Conservation (phyloP, 2,797 vertebrate species). For the Artibeus jamaicensis region DNA sequence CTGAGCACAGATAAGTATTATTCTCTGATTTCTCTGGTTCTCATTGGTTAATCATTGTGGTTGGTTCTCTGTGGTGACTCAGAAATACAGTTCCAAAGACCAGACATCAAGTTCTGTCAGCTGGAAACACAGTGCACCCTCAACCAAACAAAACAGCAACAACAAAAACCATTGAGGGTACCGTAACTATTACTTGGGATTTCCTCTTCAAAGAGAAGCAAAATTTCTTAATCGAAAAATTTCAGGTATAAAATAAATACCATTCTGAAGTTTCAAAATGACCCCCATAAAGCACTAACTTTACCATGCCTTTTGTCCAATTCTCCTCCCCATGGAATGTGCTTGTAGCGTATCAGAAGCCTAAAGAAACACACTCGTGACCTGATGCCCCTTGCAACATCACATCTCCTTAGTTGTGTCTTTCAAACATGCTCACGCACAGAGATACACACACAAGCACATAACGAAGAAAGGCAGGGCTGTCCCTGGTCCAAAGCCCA, state of each 20-base stretch:
- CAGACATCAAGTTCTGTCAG: slow-evolving; percentile 8
- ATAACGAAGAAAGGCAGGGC: background rate
- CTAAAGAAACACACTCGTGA: background rate
- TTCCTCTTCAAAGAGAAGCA: background rate
- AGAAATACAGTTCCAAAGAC: slow-evolving; percentile 33
- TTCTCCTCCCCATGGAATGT: background rate
- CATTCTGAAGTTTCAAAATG: background rate
- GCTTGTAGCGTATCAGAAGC: background rate
- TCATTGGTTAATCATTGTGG: slow-evolving; percentile 48
- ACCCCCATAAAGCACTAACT: background rate
- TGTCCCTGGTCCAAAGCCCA: background rate
- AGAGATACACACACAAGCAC: background rate
- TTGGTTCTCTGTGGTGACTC: slow-evolving; percentile 18
- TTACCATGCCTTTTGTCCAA: background rate
- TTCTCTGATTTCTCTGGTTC: slow-evolving; percentile 17
- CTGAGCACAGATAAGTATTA: background rate
- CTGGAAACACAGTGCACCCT: slow-evolving; percentile 11
- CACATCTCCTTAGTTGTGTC: background rate
- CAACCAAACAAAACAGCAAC: background rate
- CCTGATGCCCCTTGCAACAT: background rate
- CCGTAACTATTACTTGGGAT: background rate
- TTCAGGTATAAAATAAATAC: background rate
- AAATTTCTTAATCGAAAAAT: background rate
- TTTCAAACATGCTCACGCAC: background rate
- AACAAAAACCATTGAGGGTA: background rate